These are phyloP conservation scores for Piaya cayana DNA, from an alignment of 2,113 vertebrate species.

Conservation along the genomic window DNA sequence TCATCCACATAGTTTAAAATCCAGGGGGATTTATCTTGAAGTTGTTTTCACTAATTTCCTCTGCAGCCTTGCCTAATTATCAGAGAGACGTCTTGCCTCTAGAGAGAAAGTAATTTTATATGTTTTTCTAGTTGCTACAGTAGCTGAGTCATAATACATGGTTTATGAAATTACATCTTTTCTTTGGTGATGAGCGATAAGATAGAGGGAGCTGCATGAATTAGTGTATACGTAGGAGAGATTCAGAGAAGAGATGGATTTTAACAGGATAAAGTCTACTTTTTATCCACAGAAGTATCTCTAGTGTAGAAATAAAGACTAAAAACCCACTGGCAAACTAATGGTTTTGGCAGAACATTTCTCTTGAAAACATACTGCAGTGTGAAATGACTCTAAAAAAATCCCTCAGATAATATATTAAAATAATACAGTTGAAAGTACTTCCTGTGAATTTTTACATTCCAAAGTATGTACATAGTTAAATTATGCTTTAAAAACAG, in stretches of 20 bases:
- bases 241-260: not conserved
- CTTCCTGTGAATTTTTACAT: not conserved
- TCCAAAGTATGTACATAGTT: not conserved
- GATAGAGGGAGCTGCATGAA: slow-evolving; percentile 15
- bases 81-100: slow-evolving; percentile 14
- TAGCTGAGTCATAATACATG: slow-evolving; percentile 51
- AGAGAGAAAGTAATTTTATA: slow-evolving; percentile 41
- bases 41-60: slow-evolving; percentile 14
- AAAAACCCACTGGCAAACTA: not conserved
- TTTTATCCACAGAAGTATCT: slow-evolving; percentile 12
- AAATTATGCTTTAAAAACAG: not conserved
- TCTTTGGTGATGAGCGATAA: slow-evolving; percentile 15
- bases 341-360: slow-evolving; percentile 39
- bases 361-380: not conserved
- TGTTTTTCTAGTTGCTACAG: slow-evolving; percentile 34
- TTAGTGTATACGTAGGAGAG: not conserved
- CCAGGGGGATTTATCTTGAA: not conserved
- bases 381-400: slow-evolving; percentile 8
- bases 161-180: slow-evolving; percentile 56
- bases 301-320: not conserved
- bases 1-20: not conserved
- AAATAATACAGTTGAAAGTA: slow-evolving; percentile 11
- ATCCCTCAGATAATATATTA: not conserved
- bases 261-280: not conserved
- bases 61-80: not conserved